These are phyloP conservation scores for Erpetoichthys calabaricus DNA, from an alignment of 2,797 vertebrate genomes.

Conservation along the genomic window DNA sequence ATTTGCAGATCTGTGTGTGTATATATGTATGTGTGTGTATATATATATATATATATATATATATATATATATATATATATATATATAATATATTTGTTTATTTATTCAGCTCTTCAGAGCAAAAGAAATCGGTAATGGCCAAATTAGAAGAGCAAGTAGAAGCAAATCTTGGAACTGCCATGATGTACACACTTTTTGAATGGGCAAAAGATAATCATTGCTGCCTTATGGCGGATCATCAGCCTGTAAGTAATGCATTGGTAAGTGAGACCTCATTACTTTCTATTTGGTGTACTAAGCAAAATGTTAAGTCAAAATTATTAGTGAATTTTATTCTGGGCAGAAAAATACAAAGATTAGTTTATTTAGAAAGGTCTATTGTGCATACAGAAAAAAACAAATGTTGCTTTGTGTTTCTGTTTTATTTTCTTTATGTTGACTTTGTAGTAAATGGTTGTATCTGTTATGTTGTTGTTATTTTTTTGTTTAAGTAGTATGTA, in stretches of 20 bases:
- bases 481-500: too few relatives aligned
- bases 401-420: too few relatives aligned
- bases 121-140: constrained; percentile 68
- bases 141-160: constrained; percentile 78
- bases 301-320: too few relatives aligned
- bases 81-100: background rate
- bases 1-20: too few relatives aligned
- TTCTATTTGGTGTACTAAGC: too few relatives aligned
- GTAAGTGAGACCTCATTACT: constrained; percentile 40
- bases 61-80: background rate
- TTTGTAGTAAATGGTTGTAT: too few relatives aligned
- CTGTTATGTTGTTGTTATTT: too few relatives aligned
- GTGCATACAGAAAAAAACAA: too few relatives aligned
- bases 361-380: too few relatives aligned
- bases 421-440: too few relatives aligned
- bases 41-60: background rate
- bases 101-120: constrained; percentile 38
- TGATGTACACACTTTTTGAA: constrained; percentile 92
- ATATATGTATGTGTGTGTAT: background rate
- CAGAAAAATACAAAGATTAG: too few relatives aligned
- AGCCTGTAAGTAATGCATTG: constrained; percentile 47
- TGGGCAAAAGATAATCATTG: constrained; percentile 92
- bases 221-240: constrained; percentile 81
- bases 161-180: constrained; percentile 77
- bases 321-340: too few relatives aligned